phyloP scores from a whole-genome alignment of 2,888 invertebrate genomes.

The Meteorus cinctellus region DNA sequence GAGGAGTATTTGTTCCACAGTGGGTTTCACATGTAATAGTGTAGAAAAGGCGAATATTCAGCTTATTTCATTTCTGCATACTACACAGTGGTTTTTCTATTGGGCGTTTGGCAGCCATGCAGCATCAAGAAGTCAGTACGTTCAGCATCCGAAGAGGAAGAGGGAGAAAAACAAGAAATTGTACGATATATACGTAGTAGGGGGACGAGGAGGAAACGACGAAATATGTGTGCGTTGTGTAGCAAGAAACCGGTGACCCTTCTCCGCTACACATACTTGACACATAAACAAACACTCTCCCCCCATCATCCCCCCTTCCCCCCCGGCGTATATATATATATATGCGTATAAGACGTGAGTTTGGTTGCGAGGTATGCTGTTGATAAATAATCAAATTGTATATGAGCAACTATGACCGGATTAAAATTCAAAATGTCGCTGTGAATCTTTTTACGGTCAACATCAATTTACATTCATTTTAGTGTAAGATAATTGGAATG shows the following conservation, averaged over 20 bases:
- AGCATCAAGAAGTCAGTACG: not conserved
- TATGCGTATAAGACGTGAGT: constrained; percentile 48
- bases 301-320: no score
- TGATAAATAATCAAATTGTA: not conserved
- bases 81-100: not conserved
- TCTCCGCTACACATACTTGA: not conserved
- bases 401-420: no score
- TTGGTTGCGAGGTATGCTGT: not conserved
- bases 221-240: constrained; percentile 7
- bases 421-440: no score
- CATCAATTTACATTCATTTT: no score
- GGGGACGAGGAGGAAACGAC: not conserved
- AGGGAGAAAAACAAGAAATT: not conserved
- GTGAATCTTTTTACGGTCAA: no score
- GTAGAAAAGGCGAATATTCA: not conserved
- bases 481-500: no score
- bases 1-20: no score
- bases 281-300: constrained; percentile 2
- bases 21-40: no score
- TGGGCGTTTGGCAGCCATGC: constrained; percentile 41
- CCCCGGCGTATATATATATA: constrained; percentile 5
- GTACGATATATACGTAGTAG: not conserved
- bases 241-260: constrained; percentile 19
- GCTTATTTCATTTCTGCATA: not conserved
- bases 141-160: constrained; percentile 1